Evolutionary conservation across 2,888 invertebrate species (phyloP), one percentile per base, ranked within the genome.

Genomic region (Andrena flavipes): DNA sequence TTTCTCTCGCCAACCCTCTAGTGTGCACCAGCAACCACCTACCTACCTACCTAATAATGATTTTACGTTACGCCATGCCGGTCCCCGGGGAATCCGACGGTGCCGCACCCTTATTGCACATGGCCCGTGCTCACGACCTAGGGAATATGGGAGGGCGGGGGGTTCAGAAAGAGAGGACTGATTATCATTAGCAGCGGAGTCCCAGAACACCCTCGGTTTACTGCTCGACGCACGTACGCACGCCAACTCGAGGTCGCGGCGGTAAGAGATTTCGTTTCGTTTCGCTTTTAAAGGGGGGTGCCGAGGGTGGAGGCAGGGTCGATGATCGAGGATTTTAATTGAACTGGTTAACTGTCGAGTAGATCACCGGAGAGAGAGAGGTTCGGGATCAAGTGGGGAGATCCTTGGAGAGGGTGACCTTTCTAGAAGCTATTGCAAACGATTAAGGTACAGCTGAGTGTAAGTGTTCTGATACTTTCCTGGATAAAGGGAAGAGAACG

Each of bases 31-130:
- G 88, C 90, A 90, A 90, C 91, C 85, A 90, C 88, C 91, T 86
- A 89, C 88, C 91, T 88, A 91, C 91, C 92, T 92, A 93, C 91
- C 93, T 93, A 93, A 94, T 94, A 94, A 94, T 94, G 94, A 94
- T 94, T 94, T 94, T 93, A 94, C 94, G 94, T 93, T 93, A 92
- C 93, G 93, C 93, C 93, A 93, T 90, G 92, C 91, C 90, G 90
- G 90, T 92, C 94, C 93, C 94, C 88, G 88, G 94, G 94, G 94
- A 93, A 92, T 92, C 91, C 91, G 90, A 89, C 90, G 89, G 89
- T 91, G 93, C 92, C 93, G 93, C 94, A 91, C 94, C 94, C 94
- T 93, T 91, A 91, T 91, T 93, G 94, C 94, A 94, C 94, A 94
- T 94, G 94, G 94, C 94, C 93, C 92, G 87, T 81, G 86, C 79